Evolutionary conservation across 2,113 vertebrate species (phyloP), one percentile per base, ranked within the genome.

Genomic region (Xenopus borealis): DNA sequence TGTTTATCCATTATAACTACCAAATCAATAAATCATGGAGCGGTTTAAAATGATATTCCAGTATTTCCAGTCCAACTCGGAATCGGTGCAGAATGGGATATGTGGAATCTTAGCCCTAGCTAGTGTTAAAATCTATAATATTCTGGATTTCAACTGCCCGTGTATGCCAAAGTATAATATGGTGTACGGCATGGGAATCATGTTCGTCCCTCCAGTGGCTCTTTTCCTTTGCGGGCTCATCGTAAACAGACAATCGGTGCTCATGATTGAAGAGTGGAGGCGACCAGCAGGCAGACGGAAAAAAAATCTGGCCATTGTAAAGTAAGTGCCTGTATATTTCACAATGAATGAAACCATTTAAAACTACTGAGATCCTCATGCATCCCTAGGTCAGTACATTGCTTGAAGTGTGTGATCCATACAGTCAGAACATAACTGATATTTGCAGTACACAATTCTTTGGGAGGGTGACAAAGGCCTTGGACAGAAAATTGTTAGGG

Each of bases 31-130:
- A 52, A 82, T 0, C 0, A 98, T 98, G 97, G 97, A 98, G 27
- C 91, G 90, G 59, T 89, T 97, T 79, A 93, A 93, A 74, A 85
- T 94, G 79, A 85, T 97, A 66, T 87, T 98, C 82, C 96, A 96
- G 80, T 94, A 96, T 83, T 94, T 99, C 79, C 97, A 98, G 72
- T 95, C 96, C 69, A 99, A 92, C 85, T 95, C 97, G 0, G 95
- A 99, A 84, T 97, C 96, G 0, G 92, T 98, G 76, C 96, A 93
- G 81, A 98, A 98, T 0, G 97, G 95, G 1, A 92, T 99, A 79
- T 96, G 94, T 62, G 92, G 91, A 65, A 33, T 98, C 63, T 75
- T 99, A 70, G 93, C 95, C 0, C 75, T 92, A 50, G 91, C 92
- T 65, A 95, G 94, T 0, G 85, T 97, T 40, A 97, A 98, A 82